Evolutionary conservation across 2,113 vertebrate genomes (phyloP).

Genomic region (Furnarius figulus): DNA sequence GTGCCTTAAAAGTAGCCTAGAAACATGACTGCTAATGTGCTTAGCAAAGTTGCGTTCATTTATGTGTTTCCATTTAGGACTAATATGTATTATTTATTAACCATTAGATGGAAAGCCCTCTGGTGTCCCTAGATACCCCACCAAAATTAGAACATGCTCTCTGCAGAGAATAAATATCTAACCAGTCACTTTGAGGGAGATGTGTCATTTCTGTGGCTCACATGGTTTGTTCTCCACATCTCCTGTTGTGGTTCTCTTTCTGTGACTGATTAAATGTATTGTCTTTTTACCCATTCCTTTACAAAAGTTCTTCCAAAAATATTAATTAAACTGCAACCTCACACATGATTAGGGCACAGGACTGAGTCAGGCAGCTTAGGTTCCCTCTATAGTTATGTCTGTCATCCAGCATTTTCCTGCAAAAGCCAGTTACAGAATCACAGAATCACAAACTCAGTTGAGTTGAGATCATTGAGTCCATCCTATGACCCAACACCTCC

Average conservation of each 20-base stretch:
- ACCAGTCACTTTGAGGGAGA: not conserved
- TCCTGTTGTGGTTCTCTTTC: not conserved
- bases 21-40: not conserved
- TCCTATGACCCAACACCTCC: fast-evolving
- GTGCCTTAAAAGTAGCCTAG: not conserved
- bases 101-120: not conserved
- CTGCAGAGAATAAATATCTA: not conserved
- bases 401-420: not conserved
- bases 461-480: not conserved
- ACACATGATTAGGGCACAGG: not conserved
- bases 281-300: not conserved
- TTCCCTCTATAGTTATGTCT: not conserved
- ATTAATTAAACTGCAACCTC: not conserved
- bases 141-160: not conserved
- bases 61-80: not conserved
- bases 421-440: not conserved
- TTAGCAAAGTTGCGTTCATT: not conserved
- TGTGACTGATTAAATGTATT: not conserved
- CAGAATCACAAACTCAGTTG: not conserved
- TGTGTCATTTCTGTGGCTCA: not conserved
- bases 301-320: not conserved
- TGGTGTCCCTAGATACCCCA: not conserved
- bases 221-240: fast-evolving
- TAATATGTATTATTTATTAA: not conserved
- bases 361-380: not conserved